Evolutionary conservation across 2,113 vertebrate genomes (phyloP).

Genomic region (Microtus ochrogaster): DNA sequence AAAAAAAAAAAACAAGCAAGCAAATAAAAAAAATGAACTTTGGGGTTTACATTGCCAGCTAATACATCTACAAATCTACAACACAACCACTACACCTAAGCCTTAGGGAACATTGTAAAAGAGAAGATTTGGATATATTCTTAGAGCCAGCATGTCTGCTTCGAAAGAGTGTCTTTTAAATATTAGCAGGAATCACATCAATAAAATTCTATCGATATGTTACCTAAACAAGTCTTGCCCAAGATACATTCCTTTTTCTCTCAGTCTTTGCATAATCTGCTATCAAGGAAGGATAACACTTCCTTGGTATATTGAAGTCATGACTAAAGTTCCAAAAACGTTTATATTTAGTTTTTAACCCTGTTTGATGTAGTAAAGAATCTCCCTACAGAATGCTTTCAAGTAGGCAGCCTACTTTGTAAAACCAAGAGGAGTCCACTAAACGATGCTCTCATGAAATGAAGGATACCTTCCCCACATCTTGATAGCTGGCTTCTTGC

Average conservation of each 20-base stretch:
- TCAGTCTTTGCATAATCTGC: not conserved
- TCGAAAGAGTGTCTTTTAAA: not conserved
- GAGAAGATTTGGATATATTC: too few relatives aligned
- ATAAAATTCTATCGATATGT: not conserved
- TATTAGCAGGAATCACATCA: not conserved
- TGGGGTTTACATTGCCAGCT: not conserved
- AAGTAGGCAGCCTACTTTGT: not conserved
- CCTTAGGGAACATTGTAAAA: not conserved
- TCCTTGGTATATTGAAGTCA: not conserved
- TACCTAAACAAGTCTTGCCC: not conserved
- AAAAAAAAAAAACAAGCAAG: too few relatives aligned
- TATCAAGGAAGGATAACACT: not conserved
- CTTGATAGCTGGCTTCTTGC: not conserved
- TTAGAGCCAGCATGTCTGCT: not conserved
- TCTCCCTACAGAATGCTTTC: not conserved
- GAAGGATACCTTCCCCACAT: not conserved
- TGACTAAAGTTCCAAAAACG: not conserved
- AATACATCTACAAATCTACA: too few relatives aligned
- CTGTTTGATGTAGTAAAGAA: not conserved
- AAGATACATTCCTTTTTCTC: not conserved
- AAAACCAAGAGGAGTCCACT: not conserved
- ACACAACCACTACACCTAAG: not conserved
- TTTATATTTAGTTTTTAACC: not conserved
- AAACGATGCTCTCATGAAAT: not conserved
- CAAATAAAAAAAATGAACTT: too few relatives aligned